A percentile compares a stretch with the other conserved stretches of the same genome.
phyloP scores from a whole-genome alignment of 1,140 invertebrate species.

The Pogonomyrmex californicus region DNA sequence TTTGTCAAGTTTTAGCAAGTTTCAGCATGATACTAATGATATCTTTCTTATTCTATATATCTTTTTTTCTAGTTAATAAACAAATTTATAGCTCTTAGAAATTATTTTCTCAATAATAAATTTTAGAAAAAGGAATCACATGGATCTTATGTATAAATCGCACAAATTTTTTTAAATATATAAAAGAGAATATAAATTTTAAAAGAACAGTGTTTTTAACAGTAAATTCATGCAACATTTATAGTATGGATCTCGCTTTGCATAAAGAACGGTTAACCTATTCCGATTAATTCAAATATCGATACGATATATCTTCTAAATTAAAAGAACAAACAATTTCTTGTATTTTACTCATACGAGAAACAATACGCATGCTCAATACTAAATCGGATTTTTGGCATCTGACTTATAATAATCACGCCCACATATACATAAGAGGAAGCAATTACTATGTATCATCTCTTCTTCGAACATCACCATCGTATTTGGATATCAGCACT shows the following conservation, averaged over 20 bases:
- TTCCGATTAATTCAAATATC: neutral
- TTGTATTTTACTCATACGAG: neutral
- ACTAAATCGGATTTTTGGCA: neutral
- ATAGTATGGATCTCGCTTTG: neutral
- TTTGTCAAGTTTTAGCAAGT: too few species aligned
- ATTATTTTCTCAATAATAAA: too few species aligned
- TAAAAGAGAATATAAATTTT: too few species aligned
- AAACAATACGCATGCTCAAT: neutral
- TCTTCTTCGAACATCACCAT: conserved; percentile 44
- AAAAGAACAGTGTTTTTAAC: neutral
- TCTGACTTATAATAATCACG: conserved; percentile 6
- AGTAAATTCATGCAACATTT: neutral
- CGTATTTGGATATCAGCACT: conserved; percentile 74
- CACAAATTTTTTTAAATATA: too few species aligned
- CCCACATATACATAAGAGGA: neutral
- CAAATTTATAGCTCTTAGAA: too few species aligned
- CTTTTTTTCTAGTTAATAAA: too few species aligned
- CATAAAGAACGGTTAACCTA: neutral
- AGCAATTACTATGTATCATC: conserved; percentile 54
- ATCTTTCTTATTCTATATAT: too few species aligned
- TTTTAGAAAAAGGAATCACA: too few species aligned
- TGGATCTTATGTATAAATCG: too few species aligned
- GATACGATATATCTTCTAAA: neutral
- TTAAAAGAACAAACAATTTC: neutral
- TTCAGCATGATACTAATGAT: too few species aligned